phyloP scores from a whole-genome alignment of 2,113 vertebrate species.

The Glaucidium brasilianum region DNA sequence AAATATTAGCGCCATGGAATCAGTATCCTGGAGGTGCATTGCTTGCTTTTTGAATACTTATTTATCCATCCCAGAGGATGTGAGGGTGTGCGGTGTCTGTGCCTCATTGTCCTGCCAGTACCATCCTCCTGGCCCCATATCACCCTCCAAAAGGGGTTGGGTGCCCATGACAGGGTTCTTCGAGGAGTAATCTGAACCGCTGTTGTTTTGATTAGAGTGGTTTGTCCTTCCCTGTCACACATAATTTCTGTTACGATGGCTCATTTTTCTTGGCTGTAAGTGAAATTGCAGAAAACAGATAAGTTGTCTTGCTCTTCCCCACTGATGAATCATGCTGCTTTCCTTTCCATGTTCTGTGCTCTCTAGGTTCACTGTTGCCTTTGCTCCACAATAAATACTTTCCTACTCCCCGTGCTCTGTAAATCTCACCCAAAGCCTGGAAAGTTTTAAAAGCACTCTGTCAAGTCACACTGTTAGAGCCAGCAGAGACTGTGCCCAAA shows the following conservation, averaged over 20 bases:
- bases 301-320: background rate
- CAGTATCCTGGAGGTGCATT: background rate
- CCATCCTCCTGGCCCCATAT: background rate
- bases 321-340: conserved; percentile 44
- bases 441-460: background rate
- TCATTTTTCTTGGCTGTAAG: conserved; percentile 66
- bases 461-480: background rate
- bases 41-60: background rate
- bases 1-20: background rate
- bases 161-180: background rate
- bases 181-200: conserved; percentile 7
- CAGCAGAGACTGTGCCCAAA: background rate
- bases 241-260: conserved; percentile 50
- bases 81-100: background rate
- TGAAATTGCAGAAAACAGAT: conserved; percentile 52
- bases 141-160: background rate
- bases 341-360: background rate
- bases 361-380: background rate
- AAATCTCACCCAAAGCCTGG: background rate
- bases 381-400: background rate
- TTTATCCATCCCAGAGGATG: background rate
- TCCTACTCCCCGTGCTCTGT: rapidly evolving
- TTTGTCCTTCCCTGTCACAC: conserved; percentile 71
- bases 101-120: background rate
- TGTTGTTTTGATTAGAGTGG: conserved; percentile 38